Evolutionary conservation across 2,113 vertebrate genomes (phyloP).

Genomic region (Lonchura striata): DNA sequence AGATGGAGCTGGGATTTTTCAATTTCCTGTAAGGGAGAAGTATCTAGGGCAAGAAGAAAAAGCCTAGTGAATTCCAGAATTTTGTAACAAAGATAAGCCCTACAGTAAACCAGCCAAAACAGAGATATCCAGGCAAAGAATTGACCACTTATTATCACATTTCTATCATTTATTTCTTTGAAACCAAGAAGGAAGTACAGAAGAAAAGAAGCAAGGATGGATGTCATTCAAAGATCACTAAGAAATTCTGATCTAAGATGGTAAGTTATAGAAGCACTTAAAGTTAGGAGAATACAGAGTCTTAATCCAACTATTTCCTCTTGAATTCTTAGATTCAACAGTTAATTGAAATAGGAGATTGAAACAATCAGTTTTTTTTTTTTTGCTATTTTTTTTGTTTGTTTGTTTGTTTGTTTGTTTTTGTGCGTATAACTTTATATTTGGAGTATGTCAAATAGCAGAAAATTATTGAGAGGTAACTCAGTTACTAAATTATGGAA

Average conservation of each 20-base stretch:
- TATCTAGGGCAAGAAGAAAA: background rate
- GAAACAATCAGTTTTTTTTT: background rate
- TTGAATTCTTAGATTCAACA: background rate
- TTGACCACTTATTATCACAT: background rate
- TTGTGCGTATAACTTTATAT: background rate
- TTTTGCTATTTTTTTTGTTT: too few relatives aligned
- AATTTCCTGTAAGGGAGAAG: background rate
- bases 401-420: too few relatives aligned
- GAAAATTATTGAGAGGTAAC: background rate
- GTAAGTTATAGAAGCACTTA: background rate
- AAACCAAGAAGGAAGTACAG: background rate
- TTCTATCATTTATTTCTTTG: background rate
- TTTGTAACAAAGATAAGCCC: background rate
- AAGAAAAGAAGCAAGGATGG: background rate
- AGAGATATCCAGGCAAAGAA: background rate
- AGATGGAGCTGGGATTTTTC: background rate
- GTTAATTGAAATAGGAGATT: background rate
- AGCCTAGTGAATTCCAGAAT: background rate
- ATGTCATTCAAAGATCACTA: background rate
- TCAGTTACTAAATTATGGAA: background rate
- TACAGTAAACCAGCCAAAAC: background rate
- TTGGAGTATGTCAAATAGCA: background rate
- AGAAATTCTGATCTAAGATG: background rate
- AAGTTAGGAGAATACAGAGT: background rate
- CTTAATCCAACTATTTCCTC: background rate